Base-by-base conservation (phyloP, 2,888 invertebrate genomes). In the Arrhopalites spinosus region DNA sequence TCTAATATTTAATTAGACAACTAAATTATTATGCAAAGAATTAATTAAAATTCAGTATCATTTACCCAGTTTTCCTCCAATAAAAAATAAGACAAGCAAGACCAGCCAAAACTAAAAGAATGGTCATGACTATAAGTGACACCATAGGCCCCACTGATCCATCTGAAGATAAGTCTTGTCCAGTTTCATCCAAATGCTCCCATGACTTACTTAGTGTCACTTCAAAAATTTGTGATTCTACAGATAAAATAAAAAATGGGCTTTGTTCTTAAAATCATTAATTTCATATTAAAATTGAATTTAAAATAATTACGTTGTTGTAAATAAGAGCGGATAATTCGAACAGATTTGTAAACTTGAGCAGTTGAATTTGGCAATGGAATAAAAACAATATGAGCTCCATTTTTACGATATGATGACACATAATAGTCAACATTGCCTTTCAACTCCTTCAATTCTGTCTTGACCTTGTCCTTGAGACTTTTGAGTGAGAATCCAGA, bases 71-170 rank as follows among this genome's bases (percentile, higher is more conserved):
- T 67, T 74, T 76, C 45, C 70, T 79, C 73, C 77, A 76, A 69
- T 76, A 76, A 70, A 78, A 81, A 66, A 81, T 77, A 64, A 79
- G 74, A 36, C 78, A 75, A 3, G 74, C 78, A 23, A 76, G 63
- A n/a, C 75, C 77, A 25, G 73, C 59, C 13, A 78, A 50, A 11
- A 77, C 20, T n/a, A 78, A n/a, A 13, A 81, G 30, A 11, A 77
- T 17, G 23, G 79, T 20, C 45, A 81, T 25, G 20, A 81, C 73
- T n/a, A 81, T 76, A 27, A 81, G 75, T 56, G 77, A 76, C 30
- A 79, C 77, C 59, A 75, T 63, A 17, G 77, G 78, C 29, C 77
- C 79, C 56, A 66, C 76, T 15, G 75, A 53, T 1, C 73, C 76
- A 27, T 25, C 66, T 27, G 73, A 36, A 13, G 30, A 59, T 47